Conservation (phyloP, 2,113 vertebrate species). For the Astur gentilis region DNA sequence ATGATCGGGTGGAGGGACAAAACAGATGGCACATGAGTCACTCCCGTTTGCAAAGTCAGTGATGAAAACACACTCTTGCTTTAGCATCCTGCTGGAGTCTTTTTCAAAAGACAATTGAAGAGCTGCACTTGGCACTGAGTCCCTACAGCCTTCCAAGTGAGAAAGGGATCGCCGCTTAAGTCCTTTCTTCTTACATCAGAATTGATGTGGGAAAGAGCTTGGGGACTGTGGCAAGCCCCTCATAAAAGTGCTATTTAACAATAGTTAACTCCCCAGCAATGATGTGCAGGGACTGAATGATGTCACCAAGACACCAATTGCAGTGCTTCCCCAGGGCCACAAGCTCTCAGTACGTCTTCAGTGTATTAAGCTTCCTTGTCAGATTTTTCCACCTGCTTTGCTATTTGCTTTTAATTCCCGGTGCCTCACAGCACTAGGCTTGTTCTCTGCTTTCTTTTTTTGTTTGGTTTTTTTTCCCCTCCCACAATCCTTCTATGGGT, state of each 20-base stretch:
- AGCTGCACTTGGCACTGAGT: not conserved
- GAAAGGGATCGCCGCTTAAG: not conserved
- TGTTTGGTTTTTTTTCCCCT: not conserved
- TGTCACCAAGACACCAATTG: not conserved
- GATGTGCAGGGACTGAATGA: not conserved
- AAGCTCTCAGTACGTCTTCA: not conserved
- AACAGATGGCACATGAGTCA: slow-evolving; percentile 64
- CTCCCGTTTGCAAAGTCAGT: not conserved
- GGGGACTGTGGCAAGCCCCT: not conserved
- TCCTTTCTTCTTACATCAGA: not conserved
- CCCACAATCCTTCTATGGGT: not conserved
- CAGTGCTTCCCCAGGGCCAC: not conserved
- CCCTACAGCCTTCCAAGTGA: not conserved
- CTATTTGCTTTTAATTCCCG: slow-evolving; percentile 28
- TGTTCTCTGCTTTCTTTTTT: not conserved
- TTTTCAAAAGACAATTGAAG: not conserved
- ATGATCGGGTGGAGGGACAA: slow-evolving; percentile 5
- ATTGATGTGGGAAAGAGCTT: not conserved
- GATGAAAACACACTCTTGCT: slow-evolving; percentile 14
- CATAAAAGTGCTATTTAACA: not conserved
- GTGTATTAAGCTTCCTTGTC: not conserved
- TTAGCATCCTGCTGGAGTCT: slow-evolving; percentile 15
- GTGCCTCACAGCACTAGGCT: not conserved
- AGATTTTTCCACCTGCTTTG: not conserved
- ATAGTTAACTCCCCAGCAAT: not conserved